Evolutionary conservation across 2,888 invertebrate genomes (phyloP).

Genomic region (Antheraea yamamai): DNA sequence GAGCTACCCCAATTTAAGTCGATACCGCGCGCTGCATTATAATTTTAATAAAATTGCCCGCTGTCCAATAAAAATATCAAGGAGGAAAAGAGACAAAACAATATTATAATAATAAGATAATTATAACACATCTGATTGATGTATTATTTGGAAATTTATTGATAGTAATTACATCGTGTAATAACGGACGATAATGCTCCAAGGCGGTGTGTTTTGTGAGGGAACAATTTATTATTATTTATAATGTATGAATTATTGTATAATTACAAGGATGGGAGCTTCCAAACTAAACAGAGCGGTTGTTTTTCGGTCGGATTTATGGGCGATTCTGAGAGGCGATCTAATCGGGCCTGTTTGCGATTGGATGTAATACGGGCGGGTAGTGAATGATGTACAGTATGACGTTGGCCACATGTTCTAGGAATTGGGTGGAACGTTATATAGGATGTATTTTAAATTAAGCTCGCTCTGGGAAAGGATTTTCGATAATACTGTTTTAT

Average conservation of each 20-base stretch:
- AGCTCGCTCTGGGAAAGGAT: slow-evolving; percentile 10
- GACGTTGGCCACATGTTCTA: slow-evolving; percentile 17
- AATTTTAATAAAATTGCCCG: slow-evolving; percentile 81
- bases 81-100: slow-evolving; percentile 51
- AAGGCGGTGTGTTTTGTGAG: slow-evolving; percentile 53
- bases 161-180: slow-evolving; percentile 80
- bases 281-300: slow-evolving; percentile 78
- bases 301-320: slow-evolving; percentile 79
- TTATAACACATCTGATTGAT: slow-evolving; percentile 83
- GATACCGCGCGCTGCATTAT: slow-evolving; percentile 64
- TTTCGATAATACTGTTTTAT: not conserved
- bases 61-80: slow-evolving; percentile 57
- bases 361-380: slow-evolving; percentile 26
- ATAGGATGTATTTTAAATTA: not conserved
- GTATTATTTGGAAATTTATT: slow-evolving; percentile 82
- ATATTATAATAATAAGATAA: slow-evolving; percentile 64
- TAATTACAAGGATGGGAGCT: slow-evolving; percentile 78
- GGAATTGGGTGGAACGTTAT: slow-evolving; percentile 17
- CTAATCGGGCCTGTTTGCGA: slow-evolving; percentile 65
- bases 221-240: slow-evolving; percentile 80
- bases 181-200: slow-evolving; percentile 76
- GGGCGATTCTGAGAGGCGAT: slow-evolving; percentile 71
- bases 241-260: slow-evolving; percentile 82
- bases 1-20: slow-evolving; percentile 77
- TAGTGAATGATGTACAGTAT: slow-evolving; percentile 1